Base-by-base conservation (phyloP, 2,113 vertebrate genomes). In the Geothlypis trichas region DNA sequence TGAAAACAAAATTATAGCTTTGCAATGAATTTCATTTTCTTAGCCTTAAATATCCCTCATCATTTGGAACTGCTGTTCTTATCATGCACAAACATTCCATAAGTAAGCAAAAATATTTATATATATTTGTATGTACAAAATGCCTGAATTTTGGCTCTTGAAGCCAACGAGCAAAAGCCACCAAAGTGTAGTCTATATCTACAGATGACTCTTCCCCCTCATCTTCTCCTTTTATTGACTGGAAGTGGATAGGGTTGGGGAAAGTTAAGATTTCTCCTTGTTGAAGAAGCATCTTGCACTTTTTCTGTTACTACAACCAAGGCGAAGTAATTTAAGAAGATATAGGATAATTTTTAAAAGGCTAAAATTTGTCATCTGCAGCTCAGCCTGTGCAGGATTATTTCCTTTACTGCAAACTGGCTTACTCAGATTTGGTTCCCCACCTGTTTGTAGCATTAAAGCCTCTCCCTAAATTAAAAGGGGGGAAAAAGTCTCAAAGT, bases 61-160 rank as follows among this genome's bases (percentile, higher is more conserved):
- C 39, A 44, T 87, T 61, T 90, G 91, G 47, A 94, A 63, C 85
- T 72, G 68, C 59, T 92, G 85, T 95, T 83, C 90, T 92, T 58
- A 90, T 69, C 42, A 82, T 84, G 57, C 61, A 80, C 77, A 85
- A 79, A 91, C 78, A 89, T 93, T 95, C 91, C 94, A 85, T 94
- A 87, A 89, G 18, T 73, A 88, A 91, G 47, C 72, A 86, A 94
- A 96, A 96, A 93, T 84, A 90, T 94, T 94, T 85, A 94, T 96
- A 96, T 96, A 94, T 96, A 92, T 95, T 94, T 96, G 42, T 95
- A 94, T 58, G 61, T 90, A 94, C 66, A 87, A 84, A 92, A 95
- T 92, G 52, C 52, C 83, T 96, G 80, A 81, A 72, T 61, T 73
- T 82, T 81, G 85, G 66, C 77, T 84, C 78, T 87, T 0, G 0